Base-by-base conservation (phyloP, 2,797 vertebrate species). In the Hippoglossus hippoglossus region DNA sequence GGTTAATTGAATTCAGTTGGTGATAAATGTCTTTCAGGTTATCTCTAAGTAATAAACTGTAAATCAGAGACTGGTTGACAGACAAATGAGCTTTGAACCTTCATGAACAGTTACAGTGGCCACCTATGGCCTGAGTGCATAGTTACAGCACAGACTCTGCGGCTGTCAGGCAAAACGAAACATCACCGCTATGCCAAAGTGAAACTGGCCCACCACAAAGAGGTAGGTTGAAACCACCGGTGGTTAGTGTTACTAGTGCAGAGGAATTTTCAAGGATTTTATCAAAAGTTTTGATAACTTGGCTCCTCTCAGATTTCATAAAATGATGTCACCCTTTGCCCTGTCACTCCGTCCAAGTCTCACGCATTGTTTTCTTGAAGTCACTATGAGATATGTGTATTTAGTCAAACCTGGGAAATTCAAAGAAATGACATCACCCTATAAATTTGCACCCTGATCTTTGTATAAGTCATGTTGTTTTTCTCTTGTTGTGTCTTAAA, bases 201-300 rank as follows among this genome's bases (percentile, higher is more conserved):
- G 81, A 85, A 85, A 85, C 58, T 54, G 13, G 31, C 11, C 10
- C 15, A 67, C 61, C 71, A 65, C 54, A 81, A 46, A 73, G 67
- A 87, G 79, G 79, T 87, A 72, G 47, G 78, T 22, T 44, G 65
- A 77, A 87, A 84, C 63, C 53, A 53, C 57, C 4, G 47, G 10
- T 2, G 53, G 13, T 24, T 3, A 22, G 7, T 62, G 3, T 79
- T 80, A 66, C 46, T 19, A 11, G 11, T 24, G 16, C 63, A 1
- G 2, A 64, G 65, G 63, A 71, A 62, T 55, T 70, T 59, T 71
- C 47, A 25, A 31, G 28, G 41, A 55, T 49, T 62, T 73, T 63
- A 39, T 54, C 31, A 7, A 16, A 46, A 46, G 15, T 80, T 83
- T 68, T 1, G 0, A 59, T 34, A 47, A 75, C 74, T 77, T 65